Base-by-base conservation (phyloP, 2,888 invertebrate genomes). In the Drosophila anomelani region DNA sequence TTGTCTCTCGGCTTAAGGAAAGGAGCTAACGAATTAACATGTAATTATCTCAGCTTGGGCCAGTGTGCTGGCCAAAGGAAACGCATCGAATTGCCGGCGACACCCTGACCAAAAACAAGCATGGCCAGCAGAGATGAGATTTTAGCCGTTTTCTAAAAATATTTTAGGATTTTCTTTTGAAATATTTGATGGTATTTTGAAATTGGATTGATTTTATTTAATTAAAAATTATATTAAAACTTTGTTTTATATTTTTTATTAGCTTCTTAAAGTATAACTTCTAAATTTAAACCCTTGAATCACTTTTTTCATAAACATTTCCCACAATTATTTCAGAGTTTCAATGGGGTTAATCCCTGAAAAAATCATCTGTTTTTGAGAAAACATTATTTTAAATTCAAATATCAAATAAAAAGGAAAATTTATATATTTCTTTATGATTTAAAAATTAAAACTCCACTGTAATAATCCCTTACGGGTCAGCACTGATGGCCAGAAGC, bases 41-140 rank as follows among this genome's bases (percentile, higher is more conserved):
- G 87, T 90, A 87, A 87, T 87, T 87, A 87, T 88, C 86, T 76
- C 89, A 88, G 90, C 75, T 88, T 77, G 78, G 63, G 74, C 81
- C 53, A 47, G 47, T 59, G 41, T 63, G 54, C 13, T 47, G 36
- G 61, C 55, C 55, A 75, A 90, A 84, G 81, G 80, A 79, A 89
- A 86, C 89, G 91, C 85, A 91, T 78, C 86, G 90, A 90, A 90
- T 90, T 78, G 77, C 36, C 77, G 88, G 90, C 88, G 90, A 91
- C 91, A 90, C 90, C 88, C 90, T 79, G 73, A 85, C 76, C 78
- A 75, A 85, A 88, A 90, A 90, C 89, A 90, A 90, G 90, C 79
- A 79, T 66, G 81, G 34, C 20, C 38, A 34, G 4, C 4, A 13
- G 64, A 1, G 49, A 3, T 64, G 64, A 7, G 17, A 15, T 4